These are phyloP conservation scores for Drosophila nasuta DNA, from an alignment of 1,140 invertebrate genomes.

Conservation along the genomic window DNA sequence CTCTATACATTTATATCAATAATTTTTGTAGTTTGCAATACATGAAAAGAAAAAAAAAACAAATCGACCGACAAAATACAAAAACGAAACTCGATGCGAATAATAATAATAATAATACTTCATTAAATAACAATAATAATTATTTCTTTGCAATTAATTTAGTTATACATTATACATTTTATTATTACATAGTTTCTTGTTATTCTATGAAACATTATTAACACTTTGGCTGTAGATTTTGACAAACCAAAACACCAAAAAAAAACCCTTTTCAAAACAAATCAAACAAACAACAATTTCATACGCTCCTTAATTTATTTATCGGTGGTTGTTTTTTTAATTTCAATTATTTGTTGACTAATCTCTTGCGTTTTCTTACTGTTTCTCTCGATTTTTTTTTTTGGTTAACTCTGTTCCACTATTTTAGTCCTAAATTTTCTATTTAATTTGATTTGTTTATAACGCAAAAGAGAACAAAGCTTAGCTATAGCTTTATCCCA, in stretches of 20 bases:
- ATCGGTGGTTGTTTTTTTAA: slow-evolving; percentile 69
- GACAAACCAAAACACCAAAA: slow-evolving; percentile 66
- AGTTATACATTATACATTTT: slow-evolving; percentile 51
- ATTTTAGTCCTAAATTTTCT: slow-evolving; percentile 47
- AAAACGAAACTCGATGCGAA: slow-evolving; percentile 32
- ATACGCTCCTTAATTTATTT: slow-evolving; percentile 60
- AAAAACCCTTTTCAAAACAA: slow-evolving; percentile 42
- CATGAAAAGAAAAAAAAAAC: slow-evolving; percentile 43
- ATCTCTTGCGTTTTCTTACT: slow-evolving; percentile 65
- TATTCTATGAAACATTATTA: slow-evolving; percentile 71
- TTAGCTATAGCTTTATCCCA: slow-evolving; percentile 33
- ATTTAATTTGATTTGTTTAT: slow-evolving; percentile 46
- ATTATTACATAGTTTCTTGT: slow-evolving; percentile 41
- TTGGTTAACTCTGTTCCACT: slow-evolving; percentile 62
- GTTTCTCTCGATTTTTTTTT: slow-evolving; percentile 36
- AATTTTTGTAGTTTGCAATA: slow-evolving; percentile 76
- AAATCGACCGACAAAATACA: slow-evolving; percentile 15
- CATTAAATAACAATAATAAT: slow-evolving; percentile 50
- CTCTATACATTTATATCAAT: slow-evolving; percentile 7
- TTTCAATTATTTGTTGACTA: slow-evolving; percentile 61
- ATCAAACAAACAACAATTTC: slow-evolving; percentile 55
- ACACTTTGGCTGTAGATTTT: slow-evolving; percentile 84
- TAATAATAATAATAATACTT: slow-evolving; percentile 53
- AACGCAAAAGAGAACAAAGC: slow-evolving; percentile 40
- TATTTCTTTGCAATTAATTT: slow-evolving; percentile 70